Percentiles rank a stretch among this genome's conserved stretches.
Evolutionary conservation across 2,888 invertebrate species (phyloP).

Genomic region (Drosophila lacicola): DNA sequence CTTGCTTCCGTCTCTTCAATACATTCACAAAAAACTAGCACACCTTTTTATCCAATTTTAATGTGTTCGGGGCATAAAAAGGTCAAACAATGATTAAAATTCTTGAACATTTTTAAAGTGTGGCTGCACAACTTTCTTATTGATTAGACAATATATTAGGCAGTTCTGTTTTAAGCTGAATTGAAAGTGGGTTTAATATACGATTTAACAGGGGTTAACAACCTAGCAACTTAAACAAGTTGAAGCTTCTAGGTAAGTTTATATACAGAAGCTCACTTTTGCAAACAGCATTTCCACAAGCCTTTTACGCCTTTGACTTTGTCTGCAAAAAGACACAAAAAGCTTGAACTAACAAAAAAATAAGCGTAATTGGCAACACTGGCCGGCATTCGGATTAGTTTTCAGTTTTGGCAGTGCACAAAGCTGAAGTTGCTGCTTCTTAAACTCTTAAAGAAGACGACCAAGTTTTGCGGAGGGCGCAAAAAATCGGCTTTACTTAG

Average conservation of each 20-base stretch:
- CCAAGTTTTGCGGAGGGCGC: slow-evolving; percentile 15
- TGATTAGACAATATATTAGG: too few relatives aligned
- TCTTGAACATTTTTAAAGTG: neutral
- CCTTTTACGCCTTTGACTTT: neutral
- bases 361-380: slow-evolving; percentile 10
- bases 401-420: neutral
- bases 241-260: neutral
- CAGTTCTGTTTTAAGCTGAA: too few relatives aligned
- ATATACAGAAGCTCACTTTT: neutral
- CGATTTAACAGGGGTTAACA: too few relatives aligned
- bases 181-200: too few relatives aligned
- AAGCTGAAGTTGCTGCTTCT: slow-evolving; percentile 25
- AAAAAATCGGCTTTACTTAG: slow-evolving; percentile 23
- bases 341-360: neutral
- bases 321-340: neutral
- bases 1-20: too few relatives aligned
- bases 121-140: too few relatives aligned
- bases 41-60: too few relatives aligned
- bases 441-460: slow-evolving; percentile 49
- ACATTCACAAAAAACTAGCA: too few relatives aligned
- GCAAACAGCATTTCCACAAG: neutral
- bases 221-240: too few relatives aligned
- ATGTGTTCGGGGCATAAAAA: neutral
- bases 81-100: neutral
- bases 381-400: slow-evolving; percentile 10